A percentile compares a stretch with the other conserved stretches of the same genome.
phyloP scores from a whole-genome alignment of 2,113 vertebrate genomes.

The Elephas maximus region DNA sequence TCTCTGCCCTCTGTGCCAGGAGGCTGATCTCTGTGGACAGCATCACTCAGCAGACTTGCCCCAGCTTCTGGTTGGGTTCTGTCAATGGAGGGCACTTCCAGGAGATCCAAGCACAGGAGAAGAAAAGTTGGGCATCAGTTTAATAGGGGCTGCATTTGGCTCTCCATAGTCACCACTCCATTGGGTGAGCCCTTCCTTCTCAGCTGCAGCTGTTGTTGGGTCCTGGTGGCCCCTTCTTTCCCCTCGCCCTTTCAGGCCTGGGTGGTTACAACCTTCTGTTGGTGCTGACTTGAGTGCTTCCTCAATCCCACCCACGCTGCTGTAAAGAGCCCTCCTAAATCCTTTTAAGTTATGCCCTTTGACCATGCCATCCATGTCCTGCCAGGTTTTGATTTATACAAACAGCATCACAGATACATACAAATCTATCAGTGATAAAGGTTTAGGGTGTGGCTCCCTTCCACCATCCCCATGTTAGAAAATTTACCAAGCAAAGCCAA shows the following conservation, averaged over 20 bases:
- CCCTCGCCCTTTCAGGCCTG: too few relatives aligned
- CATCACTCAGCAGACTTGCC: not conserved
- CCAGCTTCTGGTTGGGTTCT: not conserved
- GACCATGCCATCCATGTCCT: not conserved
- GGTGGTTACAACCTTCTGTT: not conserved
- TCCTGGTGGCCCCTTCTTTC: not conserved
- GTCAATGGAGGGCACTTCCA: not conserved
- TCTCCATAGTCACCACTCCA: not conserved
- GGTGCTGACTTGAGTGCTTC: not conserved
- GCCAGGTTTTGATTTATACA: not conserved
- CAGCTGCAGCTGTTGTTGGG: not conserved
- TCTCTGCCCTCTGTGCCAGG: not conserved
- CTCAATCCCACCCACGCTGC: not conserved
- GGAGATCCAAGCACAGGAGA: not conserved
- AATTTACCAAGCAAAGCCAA: not conserved
- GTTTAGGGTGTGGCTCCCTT: not conserved
- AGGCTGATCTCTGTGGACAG: not conserved
- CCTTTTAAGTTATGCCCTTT: not conserved
- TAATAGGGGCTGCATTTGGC: not conserved
- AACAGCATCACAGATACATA: not conserved
- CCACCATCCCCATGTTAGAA: not conserved
- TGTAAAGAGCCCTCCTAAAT: not conserved
- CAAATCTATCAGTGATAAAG: not conserved
- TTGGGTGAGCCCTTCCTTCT: not conserved
- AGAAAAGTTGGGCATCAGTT: not conserved